phyloP scores from a whole-genome alignment of 2,113 vertebrate species.

The Aegithalos caudatus region DNA sequence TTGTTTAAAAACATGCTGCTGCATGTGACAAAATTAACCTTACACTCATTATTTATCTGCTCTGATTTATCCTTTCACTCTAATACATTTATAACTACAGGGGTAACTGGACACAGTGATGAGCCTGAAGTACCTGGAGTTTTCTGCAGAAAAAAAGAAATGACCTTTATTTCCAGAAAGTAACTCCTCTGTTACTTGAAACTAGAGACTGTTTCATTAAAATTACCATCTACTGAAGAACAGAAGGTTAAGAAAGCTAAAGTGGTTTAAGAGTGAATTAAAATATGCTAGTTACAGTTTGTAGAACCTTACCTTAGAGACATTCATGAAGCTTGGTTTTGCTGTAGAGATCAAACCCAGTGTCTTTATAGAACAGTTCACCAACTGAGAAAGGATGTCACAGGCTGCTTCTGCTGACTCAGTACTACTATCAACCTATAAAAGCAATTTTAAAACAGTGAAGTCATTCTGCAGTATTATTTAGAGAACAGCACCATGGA shows the following conservation, averaged over 20 bases:
- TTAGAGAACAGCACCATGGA: background rate
- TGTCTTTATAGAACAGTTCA: conserved; percentile 89
- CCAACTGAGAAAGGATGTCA: conserved; percentile 88
- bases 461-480: background rate
- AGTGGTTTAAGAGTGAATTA: background rate
- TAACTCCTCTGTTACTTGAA: background rate
- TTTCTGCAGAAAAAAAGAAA: background rate
- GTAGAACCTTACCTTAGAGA: conserved; percentile 79
- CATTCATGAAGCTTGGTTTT: conserved; percentile 88
- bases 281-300: background rate
- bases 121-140: background rate
- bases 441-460: background rate
- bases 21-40: background rate
- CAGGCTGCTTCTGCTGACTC: conserved; percentile 90
- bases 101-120: background rate
- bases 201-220: background rate
- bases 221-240: background rate
- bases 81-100: background rate
- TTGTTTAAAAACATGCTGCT: background rate
- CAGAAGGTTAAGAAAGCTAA: background rate
- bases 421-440: conserved; percentile 87
- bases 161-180: background rate
- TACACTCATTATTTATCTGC: background rate
- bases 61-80: background rate
- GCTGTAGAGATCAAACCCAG: conserved; percentile 89